Conservation (phyloP, 2,797 vertebrate species). For the Poliocrania exsul region DNA sequence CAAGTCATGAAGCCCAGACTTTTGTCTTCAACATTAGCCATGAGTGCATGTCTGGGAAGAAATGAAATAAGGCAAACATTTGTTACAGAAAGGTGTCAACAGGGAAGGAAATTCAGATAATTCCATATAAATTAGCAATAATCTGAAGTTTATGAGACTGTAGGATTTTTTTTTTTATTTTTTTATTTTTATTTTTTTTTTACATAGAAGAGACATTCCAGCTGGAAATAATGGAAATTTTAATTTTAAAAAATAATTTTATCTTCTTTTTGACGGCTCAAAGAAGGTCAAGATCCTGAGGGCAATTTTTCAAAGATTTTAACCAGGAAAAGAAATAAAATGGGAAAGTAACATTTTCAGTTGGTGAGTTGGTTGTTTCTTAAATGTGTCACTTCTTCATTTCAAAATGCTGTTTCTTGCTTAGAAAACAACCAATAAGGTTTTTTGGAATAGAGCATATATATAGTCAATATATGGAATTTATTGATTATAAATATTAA, state of each 20-base stretch:
- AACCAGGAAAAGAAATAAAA: neutral
- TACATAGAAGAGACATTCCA: neutral
- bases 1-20: neutral
- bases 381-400: neutral
- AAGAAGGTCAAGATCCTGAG: neutral
- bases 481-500: neutral
- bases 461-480: too few relatives aligned
- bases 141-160: neutral
- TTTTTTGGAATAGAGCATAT: neutral
- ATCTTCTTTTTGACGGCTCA: neutral
- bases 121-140: neutral
- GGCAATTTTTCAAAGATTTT: neutral
- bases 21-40: neutral
- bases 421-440: neutral
- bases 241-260: neutral
- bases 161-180: neutral
- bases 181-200: neutral
- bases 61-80: fast-evolving
- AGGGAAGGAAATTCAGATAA: neutral
- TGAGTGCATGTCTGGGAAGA: neutral
- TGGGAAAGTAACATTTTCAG: neutral
- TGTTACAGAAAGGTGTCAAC: neutral
- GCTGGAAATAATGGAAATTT: neutral
- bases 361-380: neutral
- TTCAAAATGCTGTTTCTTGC: neutral